These are phyloP conservation scores for Hapalemur alaotrensis DNA, from an alignment of 2,797 vertebrate genomes.

Conservation along the genomic window DNA sequence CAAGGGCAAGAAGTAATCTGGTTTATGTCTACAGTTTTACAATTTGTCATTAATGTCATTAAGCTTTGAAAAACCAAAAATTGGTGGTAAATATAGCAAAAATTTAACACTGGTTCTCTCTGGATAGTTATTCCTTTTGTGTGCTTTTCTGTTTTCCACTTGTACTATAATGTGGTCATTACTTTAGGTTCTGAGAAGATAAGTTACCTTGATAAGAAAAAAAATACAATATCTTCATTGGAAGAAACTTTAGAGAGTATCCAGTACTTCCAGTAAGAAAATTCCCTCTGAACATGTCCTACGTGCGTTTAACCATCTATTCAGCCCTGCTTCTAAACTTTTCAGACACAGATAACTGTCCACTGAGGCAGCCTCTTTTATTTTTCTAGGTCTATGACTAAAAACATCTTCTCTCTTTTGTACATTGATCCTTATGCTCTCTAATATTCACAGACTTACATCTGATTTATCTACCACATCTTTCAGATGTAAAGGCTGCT, in stretches of 20 bases:
- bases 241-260: slow-evolving; percentile 25
- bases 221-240: neutral
- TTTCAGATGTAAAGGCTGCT: neutral
- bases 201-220: neutral
- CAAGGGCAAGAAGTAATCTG: neutral
- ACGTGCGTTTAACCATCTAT: neutral
- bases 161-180: neutral
- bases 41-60: neutral
- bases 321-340: neutral
- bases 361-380: neutral
- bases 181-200: neutral
- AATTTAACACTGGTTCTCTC: neutral
- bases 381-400: neutral
- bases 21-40: neutral
- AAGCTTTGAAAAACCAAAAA: slow-evolving; percentile 12
- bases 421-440: neutral
- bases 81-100: neutral
- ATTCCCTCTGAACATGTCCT: neutral
- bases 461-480: neutral
- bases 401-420: neutral
- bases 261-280: neutral
- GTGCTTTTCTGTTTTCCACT: neutral
- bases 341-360: neutral
- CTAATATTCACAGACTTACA: neutral
- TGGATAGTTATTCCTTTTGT: slow-evolving; percentile 8